Evolutionary conservation across 92 coral and sea anemone genomes (phyloP), one percentile per base, ranked within the genome.

Genomic region (Parazoanthus darwini): DNA sequence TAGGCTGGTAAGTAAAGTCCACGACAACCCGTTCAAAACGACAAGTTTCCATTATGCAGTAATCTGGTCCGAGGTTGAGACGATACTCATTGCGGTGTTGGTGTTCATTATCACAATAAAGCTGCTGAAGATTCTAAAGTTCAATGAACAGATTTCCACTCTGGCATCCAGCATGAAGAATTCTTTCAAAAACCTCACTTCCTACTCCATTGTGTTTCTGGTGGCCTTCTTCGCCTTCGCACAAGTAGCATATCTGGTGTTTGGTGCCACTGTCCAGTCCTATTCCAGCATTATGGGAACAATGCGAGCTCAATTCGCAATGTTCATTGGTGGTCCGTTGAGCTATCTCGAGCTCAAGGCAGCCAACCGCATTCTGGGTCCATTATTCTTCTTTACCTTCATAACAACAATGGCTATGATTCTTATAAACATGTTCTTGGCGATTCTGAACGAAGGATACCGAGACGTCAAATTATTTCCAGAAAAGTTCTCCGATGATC

Each of bases 31-130:
- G 5, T 90, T 91, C 86, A 88, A 85, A 84, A 95, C 96, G 3
- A 91, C 98, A 9, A 96, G 99, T 79, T 96, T 96, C 88, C 99
- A 96, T 67, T 95, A 95, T 89, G 96, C 89, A 6, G 99, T 96
- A 5, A 39, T 94, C 63, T 96, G 96, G 94, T 94, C 97, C 9
- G 98, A 94, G 44, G 58, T 93, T 26, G 94, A 94, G 76, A 89
- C 89, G 38, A 94, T 93, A 20, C 91, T 96, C 42, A 96, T 96
- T 92, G 98, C 99, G 10, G 74, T 95, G 5, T 90, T 96, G 54
- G 98, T 95, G 44, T 96, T 95, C 77, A 79, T 96, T 22, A 88
- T 96, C 25, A 95, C 98, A 10, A 38, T 96, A 20, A 96, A 96
- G 84, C 89, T 94, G 35, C 90, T 96, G 44, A 92, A 95, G 80